Conservation (phyloP, 1,140 invertebrate genomes). For the Pseudachorutes palmiensis region DNA sequence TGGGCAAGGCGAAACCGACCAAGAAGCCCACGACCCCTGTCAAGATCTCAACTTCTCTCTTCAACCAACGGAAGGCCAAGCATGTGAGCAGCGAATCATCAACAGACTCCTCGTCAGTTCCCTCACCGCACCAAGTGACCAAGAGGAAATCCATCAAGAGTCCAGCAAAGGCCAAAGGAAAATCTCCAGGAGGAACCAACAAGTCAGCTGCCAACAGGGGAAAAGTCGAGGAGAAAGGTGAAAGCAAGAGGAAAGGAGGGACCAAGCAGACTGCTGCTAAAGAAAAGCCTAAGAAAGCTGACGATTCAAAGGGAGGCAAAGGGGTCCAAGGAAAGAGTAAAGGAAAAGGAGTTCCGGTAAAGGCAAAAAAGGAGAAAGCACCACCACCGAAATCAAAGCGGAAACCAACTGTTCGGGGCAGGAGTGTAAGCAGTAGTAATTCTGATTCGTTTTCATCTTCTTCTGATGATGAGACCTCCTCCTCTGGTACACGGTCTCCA, state of each 20-base stretch:
- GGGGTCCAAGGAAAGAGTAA: background rate
- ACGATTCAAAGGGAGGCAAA: background rate
- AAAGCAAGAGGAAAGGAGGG: background rate
- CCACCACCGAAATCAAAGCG: background rate
- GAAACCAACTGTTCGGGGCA: background rate
- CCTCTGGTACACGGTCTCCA: background rate
- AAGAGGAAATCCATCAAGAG: background rate
- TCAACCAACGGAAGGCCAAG: conserved; percentile 23
- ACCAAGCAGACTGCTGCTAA: background rate
- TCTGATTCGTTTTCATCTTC: background rate
- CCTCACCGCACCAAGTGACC: background rate
- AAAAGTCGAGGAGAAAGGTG: background rate
- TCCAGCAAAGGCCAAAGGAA: conserved; percentile 14
- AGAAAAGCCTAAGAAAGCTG: background rate
- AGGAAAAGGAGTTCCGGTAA: background rate
- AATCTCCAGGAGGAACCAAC: background rate
- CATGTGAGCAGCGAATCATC: conserved; percentile 8
- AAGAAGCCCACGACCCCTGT: conserved; percentile 23
- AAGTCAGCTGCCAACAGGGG: background rate
- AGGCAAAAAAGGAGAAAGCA: background rate
- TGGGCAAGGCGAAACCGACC: conserved; percentile 34
- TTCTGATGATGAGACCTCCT: background rate
- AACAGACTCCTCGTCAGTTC: background rate
- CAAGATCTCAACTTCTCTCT: conserved; percentile 36
- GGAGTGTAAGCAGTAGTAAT: background rate